Conservation (phyloP, 35 echinoderm and acorn worm species). For the Amphiura filiformis region DNA sequence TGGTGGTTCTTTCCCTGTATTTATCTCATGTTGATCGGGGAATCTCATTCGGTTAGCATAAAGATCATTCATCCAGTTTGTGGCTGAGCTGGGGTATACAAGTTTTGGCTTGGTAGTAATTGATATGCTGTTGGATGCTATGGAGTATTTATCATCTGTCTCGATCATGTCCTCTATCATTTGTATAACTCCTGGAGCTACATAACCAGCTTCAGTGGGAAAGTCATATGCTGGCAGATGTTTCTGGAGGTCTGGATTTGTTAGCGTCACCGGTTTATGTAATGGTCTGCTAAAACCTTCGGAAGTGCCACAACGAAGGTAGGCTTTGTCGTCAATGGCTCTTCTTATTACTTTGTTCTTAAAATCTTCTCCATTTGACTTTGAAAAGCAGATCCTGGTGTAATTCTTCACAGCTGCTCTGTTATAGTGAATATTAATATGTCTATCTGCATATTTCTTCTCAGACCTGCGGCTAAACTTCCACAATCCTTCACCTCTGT, state of each 20-base stretch:
- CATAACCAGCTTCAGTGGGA: background rate
- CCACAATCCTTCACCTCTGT: background rate
- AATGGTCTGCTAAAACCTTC: background rate
- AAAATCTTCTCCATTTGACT: background rate
- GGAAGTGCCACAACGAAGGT: background rate
- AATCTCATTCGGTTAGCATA: background rate
- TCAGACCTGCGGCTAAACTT: no score
- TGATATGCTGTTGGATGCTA: background rate
- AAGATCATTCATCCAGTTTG: background rate
- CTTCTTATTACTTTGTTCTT: background rate
- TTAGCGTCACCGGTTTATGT: background rate
- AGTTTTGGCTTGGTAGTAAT: background rate
- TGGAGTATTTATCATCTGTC: background rate
- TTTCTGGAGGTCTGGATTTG: background rate
- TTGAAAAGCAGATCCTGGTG: background rate
- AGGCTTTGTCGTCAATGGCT: background rate
- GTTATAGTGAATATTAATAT: no score
- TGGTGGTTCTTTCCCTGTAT: background rate
- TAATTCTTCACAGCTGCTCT: background rate
- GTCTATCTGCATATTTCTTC: no score
- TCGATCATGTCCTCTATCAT: background rate
- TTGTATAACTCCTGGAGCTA: background rate
- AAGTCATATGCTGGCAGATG: slow-evolving; percentile 9
- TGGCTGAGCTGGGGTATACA: background rate
- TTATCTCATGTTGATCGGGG: background rate